These are phyloP conservation scores for Pollenia amentaria DNA, from an alignment of 2,888 invertebrate genomes.

Conservation along the genomic window DNA sequence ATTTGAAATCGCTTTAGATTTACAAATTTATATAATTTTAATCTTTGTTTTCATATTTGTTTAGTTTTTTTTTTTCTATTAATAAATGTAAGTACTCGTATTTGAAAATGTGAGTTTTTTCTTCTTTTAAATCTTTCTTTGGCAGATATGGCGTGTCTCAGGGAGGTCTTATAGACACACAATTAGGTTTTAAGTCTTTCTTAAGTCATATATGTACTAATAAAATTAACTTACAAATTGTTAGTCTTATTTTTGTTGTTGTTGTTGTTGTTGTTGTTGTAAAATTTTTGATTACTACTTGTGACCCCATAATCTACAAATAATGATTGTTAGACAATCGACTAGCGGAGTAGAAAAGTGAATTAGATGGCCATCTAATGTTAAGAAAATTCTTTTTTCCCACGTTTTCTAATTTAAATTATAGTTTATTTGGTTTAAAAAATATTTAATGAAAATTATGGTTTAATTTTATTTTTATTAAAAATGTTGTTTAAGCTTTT, in stretches of 20 bases:
- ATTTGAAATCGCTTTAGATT: slow-evolving; percentile 51
- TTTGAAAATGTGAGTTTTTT: slow-evolving; percentile 10
- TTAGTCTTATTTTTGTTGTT: not conserved
- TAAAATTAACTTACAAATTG: slow-evolving; percentile 61
- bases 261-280: not conserved
- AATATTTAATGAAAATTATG: slow-evolving; percentile 18
- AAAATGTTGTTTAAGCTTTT: slow-evolving; percentile 50
- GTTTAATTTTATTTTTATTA: slow-evolving; percentile 9
- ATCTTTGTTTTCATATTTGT: not conserved
- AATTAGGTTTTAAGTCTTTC: slow-evolving; percentile 40
- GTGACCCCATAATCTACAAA: slow-evolving; percentile 72
- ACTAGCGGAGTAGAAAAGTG: slow-evolving; percentile 8
- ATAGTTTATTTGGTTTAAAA: slow-evolving; percentile 12
- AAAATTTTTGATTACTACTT: slow-evolving; percentile 61
- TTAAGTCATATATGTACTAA: slow-evolving; percentile 23
- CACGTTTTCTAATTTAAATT: slow-evolving; percentile 67
- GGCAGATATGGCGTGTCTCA: slow-evolving; percentile 66
- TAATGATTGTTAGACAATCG: slow-evolving; percentile 70
- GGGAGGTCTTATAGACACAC: slow-evolving; percentile 55
- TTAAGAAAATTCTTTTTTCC: slow-evolving; percentile 44
- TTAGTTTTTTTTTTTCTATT: slow-evolving; percentile 28
- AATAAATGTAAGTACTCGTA: slow-evolving; percentile 23
- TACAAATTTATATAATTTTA: slow-evolving; percentile 47
- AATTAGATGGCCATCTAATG: slow-evolving; percentile 33
- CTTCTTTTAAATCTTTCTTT: slow-evolving; percentile 16